These are phyloP conservation scores for Hemitrygon akajei DNA, from an alignment of 2,797 vertebrate species.

Conservation along the genomic window DNA sequence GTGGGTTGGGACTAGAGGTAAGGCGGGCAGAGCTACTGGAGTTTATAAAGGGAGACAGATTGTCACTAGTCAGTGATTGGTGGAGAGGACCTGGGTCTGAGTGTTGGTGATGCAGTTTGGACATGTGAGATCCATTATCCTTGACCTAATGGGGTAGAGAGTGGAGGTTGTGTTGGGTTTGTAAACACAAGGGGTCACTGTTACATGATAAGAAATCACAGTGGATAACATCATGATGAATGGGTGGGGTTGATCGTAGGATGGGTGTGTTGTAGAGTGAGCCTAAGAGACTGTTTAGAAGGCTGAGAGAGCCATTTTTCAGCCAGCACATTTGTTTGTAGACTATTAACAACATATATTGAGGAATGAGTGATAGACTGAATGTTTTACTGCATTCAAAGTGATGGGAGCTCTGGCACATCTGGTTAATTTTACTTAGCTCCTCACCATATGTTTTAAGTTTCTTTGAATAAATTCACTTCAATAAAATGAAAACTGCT, in stretches of 20 bases:
- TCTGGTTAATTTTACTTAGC: not conserved
- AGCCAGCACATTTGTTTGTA: not conserved
- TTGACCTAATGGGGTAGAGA: too few relatives aligned
- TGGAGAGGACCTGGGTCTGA: too few relatives aligned
- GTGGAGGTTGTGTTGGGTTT: too few relatives aligned
- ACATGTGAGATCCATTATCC: too few relatives aligned
- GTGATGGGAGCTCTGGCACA: not conserved
- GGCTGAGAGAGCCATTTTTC: not conserved
- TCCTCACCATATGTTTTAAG: not conserved
- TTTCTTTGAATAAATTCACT: not conserved
- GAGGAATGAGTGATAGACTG: not conserved
- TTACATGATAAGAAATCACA: not conserved
- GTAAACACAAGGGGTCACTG: not conserved
- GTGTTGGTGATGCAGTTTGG: not conserved
- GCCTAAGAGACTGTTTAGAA: not conserved
- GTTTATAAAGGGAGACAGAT: too few relatives aligned
- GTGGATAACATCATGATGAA: not conserved
- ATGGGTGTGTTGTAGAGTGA: not conserved
- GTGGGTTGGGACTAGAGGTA: not conserved
- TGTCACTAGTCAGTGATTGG: not conserved
- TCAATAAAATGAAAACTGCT: not conserved
- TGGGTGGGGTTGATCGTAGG: not conserved
- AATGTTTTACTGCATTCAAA: not conserved
- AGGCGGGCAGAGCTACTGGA: too few relatives aligned
- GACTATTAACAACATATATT: not conserved